A percentile compares a stretch with the other conserved stretches of the same genome.
Evolutionary conservation across 2,113 vertebrate genomes (phyloP).

Genomic region (Tragelaphus buxtoni): DNA sequence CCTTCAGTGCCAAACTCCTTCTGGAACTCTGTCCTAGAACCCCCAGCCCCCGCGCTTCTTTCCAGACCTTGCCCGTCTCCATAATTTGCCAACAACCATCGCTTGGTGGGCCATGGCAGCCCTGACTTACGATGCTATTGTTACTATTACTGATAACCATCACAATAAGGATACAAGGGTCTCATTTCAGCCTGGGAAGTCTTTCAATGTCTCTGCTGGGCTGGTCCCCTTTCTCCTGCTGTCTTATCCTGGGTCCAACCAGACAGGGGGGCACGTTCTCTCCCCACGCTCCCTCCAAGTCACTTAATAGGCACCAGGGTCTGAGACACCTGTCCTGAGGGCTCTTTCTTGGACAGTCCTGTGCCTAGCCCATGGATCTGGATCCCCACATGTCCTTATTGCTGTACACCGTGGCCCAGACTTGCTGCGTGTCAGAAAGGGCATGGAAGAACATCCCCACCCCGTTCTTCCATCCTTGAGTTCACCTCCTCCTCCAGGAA

Average conservation of each 20-base stretch:
- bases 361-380: neutral
- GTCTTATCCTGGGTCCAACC: neutral
- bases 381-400: neutral
- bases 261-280: neutral
- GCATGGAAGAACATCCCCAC: neutral
- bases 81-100: neutral
- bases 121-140: neutral
- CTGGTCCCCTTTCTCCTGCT: rapidly evolving
- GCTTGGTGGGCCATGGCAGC: neutral
- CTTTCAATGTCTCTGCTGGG: rapidly evolving
- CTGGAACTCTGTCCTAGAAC: neutral
- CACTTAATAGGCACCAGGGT: neutral
- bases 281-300: neutral
- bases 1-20: neutral
- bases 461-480: neutral
- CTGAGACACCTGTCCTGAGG: neutral
- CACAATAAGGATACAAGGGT: rapidly evolving
- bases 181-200: neutral
- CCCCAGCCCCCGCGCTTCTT: neutral
- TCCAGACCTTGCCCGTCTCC: rapidly evolving
- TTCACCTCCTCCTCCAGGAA: neutral
- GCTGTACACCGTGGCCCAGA: rapidly evolving
- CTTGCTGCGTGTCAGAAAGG: neutral
- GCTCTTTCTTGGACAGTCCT: too few species aligned
- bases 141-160: neutral